Conservation (phyloP, 2,888 invertebrate genomes). For the Glaucopsyche alexis region DNA sequence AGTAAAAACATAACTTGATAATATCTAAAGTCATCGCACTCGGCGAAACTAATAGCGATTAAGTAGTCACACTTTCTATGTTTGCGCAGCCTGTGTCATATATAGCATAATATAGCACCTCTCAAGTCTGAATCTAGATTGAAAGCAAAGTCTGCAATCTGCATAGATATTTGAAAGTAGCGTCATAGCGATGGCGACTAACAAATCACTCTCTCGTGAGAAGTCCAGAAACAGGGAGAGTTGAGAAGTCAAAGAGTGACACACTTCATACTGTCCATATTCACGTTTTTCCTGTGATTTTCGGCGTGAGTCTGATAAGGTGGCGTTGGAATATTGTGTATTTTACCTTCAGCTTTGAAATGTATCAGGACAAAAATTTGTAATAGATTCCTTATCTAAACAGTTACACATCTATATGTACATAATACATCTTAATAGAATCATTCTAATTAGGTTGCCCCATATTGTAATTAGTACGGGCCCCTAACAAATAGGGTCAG, state of each 20-base stretch:
- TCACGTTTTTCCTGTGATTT: no score
- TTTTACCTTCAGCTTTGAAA: no score
- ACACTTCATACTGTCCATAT: neutral
- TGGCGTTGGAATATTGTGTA: no score
- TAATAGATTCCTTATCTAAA: neutral
- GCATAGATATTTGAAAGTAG: conserved; percentile 1
- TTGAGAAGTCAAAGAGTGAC: no score
- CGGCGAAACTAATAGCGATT: neutral
- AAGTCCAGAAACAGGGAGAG: no score
- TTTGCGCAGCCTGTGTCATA: neutral
- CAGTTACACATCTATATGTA: neutral
- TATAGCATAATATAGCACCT: neutral
- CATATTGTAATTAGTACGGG: conserved; percentile 5
- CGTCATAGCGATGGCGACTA: neutral
- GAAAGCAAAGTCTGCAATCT: neutral
- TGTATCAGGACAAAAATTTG: no score
- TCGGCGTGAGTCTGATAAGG: no score
- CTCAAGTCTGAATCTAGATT: neutral
- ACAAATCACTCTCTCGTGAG: neutral
- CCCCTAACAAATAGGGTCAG: conserved; percentile 9
- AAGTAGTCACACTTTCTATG: neutral
- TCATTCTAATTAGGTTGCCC: neutral
- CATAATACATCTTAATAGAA: neutral
- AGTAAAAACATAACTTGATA: neutral
- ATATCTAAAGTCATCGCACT: neutral